Percentiles rank a stretch among this genome's conserved stretches.
phyloP scores from a whole-genome alignment of 2,797 vertebrate genomes.

The Malurus leucopterus region DNA sequence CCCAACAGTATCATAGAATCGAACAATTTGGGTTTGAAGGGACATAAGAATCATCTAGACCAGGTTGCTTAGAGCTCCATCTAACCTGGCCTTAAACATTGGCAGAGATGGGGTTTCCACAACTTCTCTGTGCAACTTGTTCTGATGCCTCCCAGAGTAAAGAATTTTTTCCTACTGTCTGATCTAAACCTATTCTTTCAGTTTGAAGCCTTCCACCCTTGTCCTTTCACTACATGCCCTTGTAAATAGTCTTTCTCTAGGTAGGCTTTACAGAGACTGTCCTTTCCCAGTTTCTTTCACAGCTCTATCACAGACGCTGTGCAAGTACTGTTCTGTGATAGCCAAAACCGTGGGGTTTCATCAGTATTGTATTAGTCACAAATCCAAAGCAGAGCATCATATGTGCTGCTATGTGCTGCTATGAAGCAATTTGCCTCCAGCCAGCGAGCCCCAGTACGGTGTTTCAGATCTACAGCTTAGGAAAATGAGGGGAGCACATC shows the following conservation, averaged over 20 bases:
- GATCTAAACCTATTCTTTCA: neutral
- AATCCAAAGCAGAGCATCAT: neutral
- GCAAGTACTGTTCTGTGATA: neutral
- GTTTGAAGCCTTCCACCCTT: neutral
- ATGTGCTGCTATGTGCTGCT: rapidly evolving
- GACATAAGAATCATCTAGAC: neutral
- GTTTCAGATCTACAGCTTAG: neutral
- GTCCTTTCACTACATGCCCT: neutral
- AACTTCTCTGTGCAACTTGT: neutral
- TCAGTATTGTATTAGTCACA: neutral
- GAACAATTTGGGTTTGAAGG: neutral
- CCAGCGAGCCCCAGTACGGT: neutral
- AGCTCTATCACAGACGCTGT: neutral
- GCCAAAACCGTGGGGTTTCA: neutral
- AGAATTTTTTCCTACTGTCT: neutral
- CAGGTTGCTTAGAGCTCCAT: neutral
- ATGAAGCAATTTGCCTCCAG: neutral
- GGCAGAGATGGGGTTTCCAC: neutral
- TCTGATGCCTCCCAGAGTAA: neutral
- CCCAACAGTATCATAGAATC: neutral
- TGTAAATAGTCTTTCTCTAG: neutral
- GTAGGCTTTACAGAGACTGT: neutral
- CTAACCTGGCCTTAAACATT: neutral
- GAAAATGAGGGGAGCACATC: neutral
- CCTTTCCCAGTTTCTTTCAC: neutral